Percentiles rank a stretch among this genome's conserved stretches.
phyloP scores from a whole-genome alignment of 2,797 vertebrate species.

The Thalassophryne amazonica region DNA sequence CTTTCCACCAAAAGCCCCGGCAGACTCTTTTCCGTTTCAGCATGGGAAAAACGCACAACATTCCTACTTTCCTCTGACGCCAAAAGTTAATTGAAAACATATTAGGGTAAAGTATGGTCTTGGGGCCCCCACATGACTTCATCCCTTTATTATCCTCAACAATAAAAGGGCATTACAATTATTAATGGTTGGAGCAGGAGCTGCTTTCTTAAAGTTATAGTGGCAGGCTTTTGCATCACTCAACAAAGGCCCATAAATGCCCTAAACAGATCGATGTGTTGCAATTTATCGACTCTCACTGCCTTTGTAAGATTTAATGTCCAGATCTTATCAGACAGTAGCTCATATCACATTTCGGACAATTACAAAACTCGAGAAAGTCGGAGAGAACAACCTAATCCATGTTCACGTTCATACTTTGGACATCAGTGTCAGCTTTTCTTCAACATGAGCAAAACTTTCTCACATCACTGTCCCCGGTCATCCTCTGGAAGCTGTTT shows the following conservation, averaged over 20 bases:
- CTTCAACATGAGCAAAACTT: slow-evolving; percentile 13
- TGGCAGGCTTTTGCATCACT: slow-evolving; percentile 20
- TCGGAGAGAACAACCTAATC: neutral
- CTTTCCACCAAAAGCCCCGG: slow-evolving; percentile 38
- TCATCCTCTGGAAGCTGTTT: slow-evolving; percentile 26
- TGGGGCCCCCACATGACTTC: slow-evolving; percentile 70
- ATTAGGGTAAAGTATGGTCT: slow-evolving; percentile 70
- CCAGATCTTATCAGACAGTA: too few species aligned
- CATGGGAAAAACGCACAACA: slow-evolving; percentile 81
- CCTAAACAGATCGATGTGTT: slow-evolving; percentile 3
- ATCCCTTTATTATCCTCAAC: slow-evolving; percentile 84
- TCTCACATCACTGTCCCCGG: slow-evolving; percentile 43
- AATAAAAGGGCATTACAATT: slow-evolving; percentile 84
- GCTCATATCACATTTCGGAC: too few species aligned
- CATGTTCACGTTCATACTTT: neutral
- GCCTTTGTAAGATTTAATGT: slow-evolving; percentile 26
- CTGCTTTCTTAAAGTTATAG: slow-evolving; percentile 77
- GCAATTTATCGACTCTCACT: slow-evolving; percentile 5
- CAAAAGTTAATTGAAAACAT: slow-evolving; percentile 97
- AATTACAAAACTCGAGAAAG: too few species aligned
- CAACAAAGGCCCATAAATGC: slow-evolving; percentile 26
- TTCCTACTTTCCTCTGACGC: slow-evolving; percentile 84
- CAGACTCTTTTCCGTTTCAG: slow-evolving; percentile 81
- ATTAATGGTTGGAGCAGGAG: slow-evolving; percentile 82
- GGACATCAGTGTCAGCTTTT: slow-evolving; percentile 6